A percentile compares a stretch with the other conserved stretches of the same genome.
These are phyloP conservation scores for Panorpa germanica DNA, from an alignment of 2,888 invertebrate species.

Conservation along the genomic window DNA sequence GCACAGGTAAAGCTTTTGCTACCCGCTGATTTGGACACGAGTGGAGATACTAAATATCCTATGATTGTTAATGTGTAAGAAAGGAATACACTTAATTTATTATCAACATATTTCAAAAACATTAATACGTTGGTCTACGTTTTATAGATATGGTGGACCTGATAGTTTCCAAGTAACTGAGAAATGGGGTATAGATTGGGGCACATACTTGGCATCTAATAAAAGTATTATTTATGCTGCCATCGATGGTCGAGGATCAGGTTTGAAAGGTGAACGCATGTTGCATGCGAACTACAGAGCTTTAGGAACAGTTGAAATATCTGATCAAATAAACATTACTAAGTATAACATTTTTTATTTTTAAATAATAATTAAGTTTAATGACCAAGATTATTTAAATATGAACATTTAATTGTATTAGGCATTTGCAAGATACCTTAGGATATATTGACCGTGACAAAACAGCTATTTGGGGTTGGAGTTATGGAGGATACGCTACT, in stretches of 20 bases:
- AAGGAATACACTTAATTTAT: no score
- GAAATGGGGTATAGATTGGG: constrained; percentile 72
- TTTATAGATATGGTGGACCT: constrained; percentile 73
- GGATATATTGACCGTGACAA: constrained; percentile 59
- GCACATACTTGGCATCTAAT: constrained; percentile 66
- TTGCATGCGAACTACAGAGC: constrained; percentile 65
- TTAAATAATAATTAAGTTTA: constrained; percentile 8
- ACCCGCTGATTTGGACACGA: constrained; percentile 48
- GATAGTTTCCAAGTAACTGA: constrained; percentile 71
- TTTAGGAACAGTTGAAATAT: constrained; percentile 77
- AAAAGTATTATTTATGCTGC: constrained; percentile 71
- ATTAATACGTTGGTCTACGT: constrained; percentile 3
- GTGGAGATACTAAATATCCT: constrained; percentile 54
- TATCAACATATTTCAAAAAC: no score
- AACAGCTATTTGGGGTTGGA: constrained; percentile 97
- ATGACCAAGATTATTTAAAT: constrained; percentile 2
- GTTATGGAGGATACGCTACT: constrained; percentile 90
- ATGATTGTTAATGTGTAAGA: constrained; percentile 71
- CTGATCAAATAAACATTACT: constrained; percentile 77
- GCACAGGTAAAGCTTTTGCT: constrained; percentile 58
- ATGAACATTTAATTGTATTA: constrained; percentile 17
- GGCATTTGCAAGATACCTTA: constrained; percentile 41
- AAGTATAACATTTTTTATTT: constrained; percentile 26
- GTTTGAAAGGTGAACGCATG: constrained; percentile 64
- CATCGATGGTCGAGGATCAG: constrained; percentile 84